phyloP scores from a whole-genome alignment of 2,797 vertebrate species.

The Lycodopsis pacificus region DNA sequence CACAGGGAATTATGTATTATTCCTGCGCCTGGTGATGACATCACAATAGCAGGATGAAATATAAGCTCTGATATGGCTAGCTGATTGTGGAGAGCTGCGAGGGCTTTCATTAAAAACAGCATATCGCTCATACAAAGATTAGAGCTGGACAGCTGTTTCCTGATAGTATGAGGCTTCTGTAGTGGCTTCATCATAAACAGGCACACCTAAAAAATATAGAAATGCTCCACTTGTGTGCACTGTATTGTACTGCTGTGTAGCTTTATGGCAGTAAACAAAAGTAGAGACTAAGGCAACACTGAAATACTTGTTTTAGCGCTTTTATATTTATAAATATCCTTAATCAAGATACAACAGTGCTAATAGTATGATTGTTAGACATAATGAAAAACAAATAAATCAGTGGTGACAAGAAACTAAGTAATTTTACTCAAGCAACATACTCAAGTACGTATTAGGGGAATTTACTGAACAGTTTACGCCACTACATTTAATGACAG shows the following conservation, averaged over 20 bases:
- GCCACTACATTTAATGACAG: not conserved
- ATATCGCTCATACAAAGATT: conserved; percentile 91
- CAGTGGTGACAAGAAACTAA: not conserved
- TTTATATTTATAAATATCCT: conserved; percentile 4
- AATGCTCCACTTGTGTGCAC: conserved; percentile 41
- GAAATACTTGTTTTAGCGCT: not conserved
- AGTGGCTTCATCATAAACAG: conserved; percentile 80
- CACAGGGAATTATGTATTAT: conserved; percentile 88
- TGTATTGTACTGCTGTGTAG: conserved; percentile 30
- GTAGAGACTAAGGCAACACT: not conserved
- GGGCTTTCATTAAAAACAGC: conserved; percentile 90
- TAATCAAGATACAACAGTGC: not conserved
- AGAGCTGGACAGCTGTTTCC: conserved; percentile 84
- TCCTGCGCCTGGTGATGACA: conserved; percentile 85
- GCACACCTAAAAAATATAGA: conserved; percentile 74
- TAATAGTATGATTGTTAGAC: not conserved
- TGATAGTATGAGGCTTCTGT: conserved; percentile 78
- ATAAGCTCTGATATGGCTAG: conserved; percentile 86
- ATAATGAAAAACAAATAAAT: conserved; percentile 13
- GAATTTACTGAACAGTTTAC: not conserved
- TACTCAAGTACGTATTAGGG: not conserved
- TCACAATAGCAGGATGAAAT: conserved; percentile 89
- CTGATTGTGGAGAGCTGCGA: conserved; percentile 86
- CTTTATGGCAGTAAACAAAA: conserved; percentile 37
- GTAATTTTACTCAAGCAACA: not conserved